Conservation (phyloP, 53 echinoderm and acorn worm species). For the Antedon mediterranea region DNA sequence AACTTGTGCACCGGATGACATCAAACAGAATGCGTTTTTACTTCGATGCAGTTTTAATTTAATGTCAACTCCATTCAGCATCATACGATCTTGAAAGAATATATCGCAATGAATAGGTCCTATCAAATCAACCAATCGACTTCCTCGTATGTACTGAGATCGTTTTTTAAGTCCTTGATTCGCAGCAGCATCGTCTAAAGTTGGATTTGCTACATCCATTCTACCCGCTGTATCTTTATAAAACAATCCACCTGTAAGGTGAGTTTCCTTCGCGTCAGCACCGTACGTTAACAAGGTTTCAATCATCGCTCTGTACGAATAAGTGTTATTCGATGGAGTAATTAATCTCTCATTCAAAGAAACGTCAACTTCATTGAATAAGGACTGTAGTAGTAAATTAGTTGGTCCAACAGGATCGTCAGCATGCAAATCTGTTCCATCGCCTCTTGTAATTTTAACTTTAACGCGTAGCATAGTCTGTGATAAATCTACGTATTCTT, state of each 20-base stretch:
- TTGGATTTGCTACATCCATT: slow-evolving; percentile 42
- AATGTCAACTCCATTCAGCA: no score
- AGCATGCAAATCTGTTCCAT: no score
- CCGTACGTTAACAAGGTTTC: no score
- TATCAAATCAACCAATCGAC: no score
- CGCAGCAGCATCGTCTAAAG: neutral
- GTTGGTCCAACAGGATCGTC: slow-evolving; percentile 24
- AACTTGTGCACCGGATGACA: slow-evolving; percentile 14
- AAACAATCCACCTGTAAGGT: slow-evolving; percentile 38
- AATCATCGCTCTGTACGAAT: no score
- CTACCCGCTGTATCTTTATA: slow-evolving; percentile 44
- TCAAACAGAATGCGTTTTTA: no score
- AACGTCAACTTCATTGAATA: slow-evolving; percentile 33
- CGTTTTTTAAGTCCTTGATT: slow-evolving; percentile 42
- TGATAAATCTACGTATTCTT: slow-evolving; percentile 32
- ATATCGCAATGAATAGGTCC: no score
- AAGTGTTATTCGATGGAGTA: slow-evolving; percentile 7
- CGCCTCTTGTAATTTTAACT: neutral
- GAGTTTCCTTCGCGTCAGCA: slow-evolving; percentile 38
- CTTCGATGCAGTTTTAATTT: no score
- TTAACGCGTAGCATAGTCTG: slow-evolving; percentile 27
- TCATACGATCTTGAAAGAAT: no score
- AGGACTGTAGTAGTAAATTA: neutral
- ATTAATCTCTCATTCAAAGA: no score
- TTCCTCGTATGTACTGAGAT: no score